These are phyloP conservation scores for human (Homo sapiens) DNA, from an alignment of 2,113 vertebrate genomes.

Conservation along the genomic window GRCh38 chr2:146177001-146177500, in stretches of 20 bases:
- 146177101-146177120: neutral
- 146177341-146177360: neutral
- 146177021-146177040: neutral
- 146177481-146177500: neutral
- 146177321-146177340: neutral
- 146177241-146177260: neutral
- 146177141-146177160: constrained; percentile 35
- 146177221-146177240: constrained; percentile 30
- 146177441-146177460: neutral
- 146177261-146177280: neutral
- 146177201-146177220: constrained; percentile 45
- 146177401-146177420: neutral
- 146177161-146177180: constrained; percentile 5
- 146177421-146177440: neutral
- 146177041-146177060: neutral
- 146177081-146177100: neutral
- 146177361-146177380: neutral
- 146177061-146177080: neutral
- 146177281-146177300: constrained; percentile 37
- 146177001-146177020: neutral
- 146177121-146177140: constrained; percentile 69
- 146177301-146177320: neutral
- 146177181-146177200: neutral
- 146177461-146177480: neutral
- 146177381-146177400: neutral